A percentile compares a stretch with the other conserved stretches of the same genome.
Evolutionary conservation across 2,113 vertebrate species (phyloP).

Genomic region (Poecilia latipinna): DNA sequence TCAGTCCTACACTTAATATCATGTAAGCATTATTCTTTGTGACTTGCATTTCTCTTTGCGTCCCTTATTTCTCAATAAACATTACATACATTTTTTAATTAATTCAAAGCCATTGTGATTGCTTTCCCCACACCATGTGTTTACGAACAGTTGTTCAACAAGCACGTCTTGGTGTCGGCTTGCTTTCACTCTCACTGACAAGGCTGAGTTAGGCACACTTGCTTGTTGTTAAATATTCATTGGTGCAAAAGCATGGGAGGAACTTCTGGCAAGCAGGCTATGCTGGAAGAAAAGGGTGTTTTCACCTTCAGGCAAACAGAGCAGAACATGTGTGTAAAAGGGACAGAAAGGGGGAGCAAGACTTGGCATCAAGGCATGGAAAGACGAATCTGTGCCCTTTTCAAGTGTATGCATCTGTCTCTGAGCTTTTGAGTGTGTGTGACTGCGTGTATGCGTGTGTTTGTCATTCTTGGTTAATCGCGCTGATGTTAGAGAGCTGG

Average conservation of each 20-base stretch:
- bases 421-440: slow-evolving; percentile 9
- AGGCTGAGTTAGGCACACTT: slow-evolving; percentile 36
- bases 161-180: slow-evolving; percentile 6
- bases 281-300: slow-evolving; percentile 49
- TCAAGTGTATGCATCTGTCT: slow-evolving; percentile 27
- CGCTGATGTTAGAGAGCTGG: slow-evolving; percentile 51
- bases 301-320: slow-evolving; percentile 46
- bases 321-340: slow-evolving; percentile 27
- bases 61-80: too few species aligned
- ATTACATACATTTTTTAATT: too few species aligned
- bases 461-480: slow-evolving; percentile 47
- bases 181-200: slow-evolving; percentile 1
- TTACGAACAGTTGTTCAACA: slow-evolving; percentile 34
- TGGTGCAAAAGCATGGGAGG: slow-evolving; percentile 46
- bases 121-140: slow-evolving; percentile 11
- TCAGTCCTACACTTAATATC: too few species aligned
- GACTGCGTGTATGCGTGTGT: slow-evolving; percentile 19
- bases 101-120: slow-evolving; percentile 15
- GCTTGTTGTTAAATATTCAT: slow-evolving; percentile 65
- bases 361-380: slow-evolving; percentile 10
- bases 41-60: too few species aligned
- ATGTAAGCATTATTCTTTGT: too few species aligned
- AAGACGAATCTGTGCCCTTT: slow-evolving; percentile 41
- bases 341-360: slow-evolving; percentile 1
- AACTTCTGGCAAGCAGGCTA: slow-evolving; percentile 39